Conservation (phyloP, 2,888 invertebrate genomes). For the Flexamia atlantica region DNA sequence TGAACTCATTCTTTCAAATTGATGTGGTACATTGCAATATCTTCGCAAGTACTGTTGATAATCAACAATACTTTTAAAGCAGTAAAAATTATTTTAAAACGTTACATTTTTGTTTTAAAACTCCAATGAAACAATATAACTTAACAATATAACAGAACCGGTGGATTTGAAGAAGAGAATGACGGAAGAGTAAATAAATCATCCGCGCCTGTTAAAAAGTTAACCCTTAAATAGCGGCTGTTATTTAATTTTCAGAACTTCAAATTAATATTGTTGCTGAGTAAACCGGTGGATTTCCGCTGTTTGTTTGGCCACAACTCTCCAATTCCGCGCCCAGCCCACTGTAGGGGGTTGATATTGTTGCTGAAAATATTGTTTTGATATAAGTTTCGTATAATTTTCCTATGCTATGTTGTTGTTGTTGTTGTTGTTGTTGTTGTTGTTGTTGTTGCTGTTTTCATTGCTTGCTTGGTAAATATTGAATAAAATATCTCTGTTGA, state of each 20-base stretch:
- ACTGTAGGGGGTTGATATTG: not conserved
- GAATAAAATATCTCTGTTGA: no score
- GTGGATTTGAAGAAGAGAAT: not conserved
- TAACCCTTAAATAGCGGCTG: slow-evolving; percentile 22
- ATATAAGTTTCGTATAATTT: no score
- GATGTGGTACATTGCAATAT: no score
- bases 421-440: no score
- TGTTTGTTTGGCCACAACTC: slow-evolving; percentile 13
- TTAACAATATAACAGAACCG: slow-evolving; percentile 2
- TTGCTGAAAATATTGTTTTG: not conserved
- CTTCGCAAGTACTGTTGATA: no score
- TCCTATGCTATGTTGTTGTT: no score
- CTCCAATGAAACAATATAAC: not conserved
- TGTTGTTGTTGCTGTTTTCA: no score
- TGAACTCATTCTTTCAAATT: no score
- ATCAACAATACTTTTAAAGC: no score
- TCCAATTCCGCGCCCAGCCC: not conserved
- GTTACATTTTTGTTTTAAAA: not conserved
- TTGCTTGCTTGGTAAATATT: no score
- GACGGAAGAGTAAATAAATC: not conserved
- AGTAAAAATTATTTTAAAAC: no score
- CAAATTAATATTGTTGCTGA: slow-evolving; percentile 21
- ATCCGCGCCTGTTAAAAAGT: slow-evolving; percentile 30
- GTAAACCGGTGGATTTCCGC: not conserved
- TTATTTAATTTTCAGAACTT: slow-evolving; percentile 33